Base-by-base conservation (phyloP, 2,113 vertebrate species). In the Hydrochoerus hydrochaeris region DNA sequence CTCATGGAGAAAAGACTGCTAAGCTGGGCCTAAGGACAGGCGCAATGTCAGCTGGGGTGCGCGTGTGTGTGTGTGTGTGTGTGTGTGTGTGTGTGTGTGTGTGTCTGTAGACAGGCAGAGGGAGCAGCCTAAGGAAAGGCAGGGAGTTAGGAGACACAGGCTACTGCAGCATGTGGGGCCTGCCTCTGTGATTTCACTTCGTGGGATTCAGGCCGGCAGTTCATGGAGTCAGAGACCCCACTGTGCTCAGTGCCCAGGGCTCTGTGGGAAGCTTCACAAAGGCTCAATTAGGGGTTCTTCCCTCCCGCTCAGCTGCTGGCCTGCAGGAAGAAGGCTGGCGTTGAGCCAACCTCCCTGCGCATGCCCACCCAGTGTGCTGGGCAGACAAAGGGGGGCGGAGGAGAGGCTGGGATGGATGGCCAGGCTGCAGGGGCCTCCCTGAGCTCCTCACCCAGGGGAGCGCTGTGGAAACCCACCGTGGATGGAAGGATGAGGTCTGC, bases 271-370 rank as follows among this genome's bases (percentile, higher is more conserved):
- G 92, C 96, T 94, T 49, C 12, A 97, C 97, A 98, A 97, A 98
- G 96, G 95, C 97, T 97, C 98, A 98, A 97, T 98, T 98, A 98
- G 94, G 96, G 98, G 88, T 95, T 77, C 92, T 95, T 95, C 95
- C 71, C 95, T 92, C 95, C 90, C 24, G 11, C 83, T 7, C 1
- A 5, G 94, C 90, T 71, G 96, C 84, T 17, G n/a, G 97, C 85
- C 85, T 62, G 78, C 96, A 95, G 96, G 95, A 97, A 97, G 95
- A 95, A 46, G 63, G 94, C 88, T 98, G 97, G 97, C 94, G 62
- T 94, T 0, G 12, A 54, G 97, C 97, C 97, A 97, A 85, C 82
- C 96, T 93, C 60, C 87, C 58, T 9, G 96, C 97, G 96, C 97
- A 97, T 97, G 97, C 97, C 97, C 97, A 94, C 96, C 97, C 97